Evolutionary conservation across 23 tunicate species (phyloP).

Genomic region (Halocynthia roretzi): DNA sequence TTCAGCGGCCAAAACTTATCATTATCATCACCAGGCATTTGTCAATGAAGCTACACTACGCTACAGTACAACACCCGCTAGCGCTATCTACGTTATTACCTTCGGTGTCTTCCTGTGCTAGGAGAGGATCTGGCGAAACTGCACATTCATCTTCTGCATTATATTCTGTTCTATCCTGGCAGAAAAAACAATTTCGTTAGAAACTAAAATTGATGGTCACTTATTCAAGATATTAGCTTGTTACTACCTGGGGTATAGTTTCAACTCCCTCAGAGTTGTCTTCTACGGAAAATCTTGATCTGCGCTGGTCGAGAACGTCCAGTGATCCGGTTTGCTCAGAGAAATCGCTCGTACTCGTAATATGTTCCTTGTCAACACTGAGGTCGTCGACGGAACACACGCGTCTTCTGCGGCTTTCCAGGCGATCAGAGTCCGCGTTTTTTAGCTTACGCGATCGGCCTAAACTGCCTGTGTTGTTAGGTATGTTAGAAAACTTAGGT

Average conservation of each 20-base stretch:
- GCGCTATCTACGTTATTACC: too few species aligned
- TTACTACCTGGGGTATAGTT: too few species aligned
- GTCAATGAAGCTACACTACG: too few species aligned
- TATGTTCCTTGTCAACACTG: neutral
- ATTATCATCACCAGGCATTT: too few species aligned
- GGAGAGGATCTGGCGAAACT: too few species aligned
- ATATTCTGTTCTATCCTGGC: conserved; percentile 10
- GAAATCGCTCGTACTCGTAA: neutral
- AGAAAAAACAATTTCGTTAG: neutral
- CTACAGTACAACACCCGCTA: too few species aligned
- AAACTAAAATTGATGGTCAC: neutral
- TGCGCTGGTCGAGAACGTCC: neutral
- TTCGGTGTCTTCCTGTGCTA: too few species aligned
- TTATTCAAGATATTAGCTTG: too few species aligned
- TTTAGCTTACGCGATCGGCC: conserved; percentile 4
- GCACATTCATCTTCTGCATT: too few species aligned
- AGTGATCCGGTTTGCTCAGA: neutral
- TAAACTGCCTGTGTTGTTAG: conserved; percentile 15
- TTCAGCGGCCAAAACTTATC: too few species aligned
- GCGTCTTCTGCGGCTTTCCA: conserved; percentile 1
- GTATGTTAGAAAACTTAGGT: too few species aligned
- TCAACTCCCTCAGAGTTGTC: too few species aligned
- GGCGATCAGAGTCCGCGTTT: neutral
- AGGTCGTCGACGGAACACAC: conserved; percentile 20
- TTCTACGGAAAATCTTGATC: neutral